phyloP scores from a whole-genome alignment of 2,113 vertebrate species.

The Illadopsis cleaveri region DNA sequence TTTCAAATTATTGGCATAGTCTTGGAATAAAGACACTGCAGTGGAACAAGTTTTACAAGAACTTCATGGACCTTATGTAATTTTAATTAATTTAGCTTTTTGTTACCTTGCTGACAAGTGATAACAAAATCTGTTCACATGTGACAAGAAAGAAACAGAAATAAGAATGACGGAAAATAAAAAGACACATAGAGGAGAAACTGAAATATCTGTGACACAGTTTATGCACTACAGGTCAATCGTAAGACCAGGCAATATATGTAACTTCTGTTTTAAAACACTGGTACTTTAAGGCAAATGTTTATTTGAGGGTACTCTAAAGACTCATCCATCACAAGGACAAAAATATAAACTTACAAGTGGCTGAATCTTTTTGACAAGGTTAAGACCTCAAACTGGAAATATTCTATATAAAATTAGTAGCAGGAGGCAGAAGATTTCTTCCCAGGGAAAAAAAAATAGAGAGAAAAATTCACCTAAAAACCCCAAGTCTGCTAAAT shows the following conservation, averaged over 20 bases:
- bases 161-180: background rate
- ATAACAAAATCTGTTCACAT: background rate
- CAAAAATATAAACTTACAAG: constrained; percentile 49
- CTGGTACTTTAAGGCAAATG: background rate
- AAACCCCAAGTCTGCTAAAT: background rate
- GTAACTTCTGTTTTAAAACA: background rate
- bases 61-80: background rate
- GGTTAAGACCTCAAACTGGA: constrained; percentile 33
- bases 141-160: background rate
- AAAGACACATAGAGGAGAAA: background rate
- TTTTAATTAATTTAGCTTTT: background rate
- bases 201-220: background rate
- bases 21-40: background rate
- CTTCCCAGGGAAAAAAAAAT: background rate
- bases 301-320: background rate
- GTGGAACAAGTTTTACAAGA: background rate
- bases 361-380: constrained; percentile 37
- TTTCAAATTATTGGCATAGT: background rate
- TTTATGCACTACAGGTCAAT: background rate
- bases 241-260: background rate
- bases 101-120: background rate
- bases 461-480: background rate
- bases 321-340: constrained; percentile 48
- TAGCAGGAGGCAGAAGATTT: constrained; percentile 37
- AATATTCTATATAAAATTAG: constrained; percentile 36